Evolutionary conservation across 2,113 vertebrate genomes (phyloP), one percentile per base, ranked within the genome.

Genomic region (Macquaria ambigua): DNA sequence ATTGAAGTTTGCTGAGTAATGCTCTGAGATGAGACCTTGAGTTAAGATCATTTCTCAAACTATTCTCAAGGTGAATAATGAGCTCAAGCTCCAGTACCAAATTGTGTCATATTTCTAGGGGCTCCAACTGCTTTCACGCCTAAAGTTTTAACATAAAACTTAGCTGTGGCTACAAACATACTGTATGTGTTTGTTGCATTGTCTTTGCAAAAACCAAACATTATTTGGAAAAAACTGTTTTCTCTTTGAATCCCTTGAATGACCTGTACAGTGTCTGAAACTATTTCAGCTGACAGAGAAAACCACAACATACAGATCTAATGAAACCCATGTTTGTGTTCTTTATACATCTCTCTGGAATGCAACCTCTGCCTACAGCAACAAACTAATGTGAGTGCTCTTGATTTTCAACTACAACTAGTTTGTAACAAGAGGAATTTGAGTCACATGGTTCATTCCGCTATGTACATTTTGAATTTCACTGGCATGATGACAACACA

Each of bases 301-400:
- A 72, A n/a, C 74, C 78, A 59, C 82, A 86, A 74, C 58, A 74
- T 75, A 82, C 63, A 69, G 46, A 67, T 63, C 68, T 86, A 81
- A 89, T 87, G 67, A 90, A 94, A 89, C 53, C 31, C 76, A 85
- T 46, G 67, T 87, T 87, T 92, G 81, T 74, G 23, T 84, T 85
- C 39, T 73, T 87, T 89, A 62, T 84, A 77, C 86, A 77, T 79
- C 53, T 75, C 43, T 59, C 43, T 69, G 83, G 85, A 89, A 92
- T 92, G 79, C 71, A 82, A 69, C 79, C 48, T 89, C 84, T 85
- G 78, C 75, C 46, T 74, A 43, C 70, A 64, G 74, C 18, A 53
- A 50, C 39, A 74, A 28, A 59, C 77, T 34, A 31, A 28, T 53
- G 10, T 15, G 5, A 73, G 25, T 12, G 31, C 3, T 20, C 1